phyloP scores from a whole-genome alignment of 2,797 vertebrate genomes.

The Aulostomus chinensis region DNA sequence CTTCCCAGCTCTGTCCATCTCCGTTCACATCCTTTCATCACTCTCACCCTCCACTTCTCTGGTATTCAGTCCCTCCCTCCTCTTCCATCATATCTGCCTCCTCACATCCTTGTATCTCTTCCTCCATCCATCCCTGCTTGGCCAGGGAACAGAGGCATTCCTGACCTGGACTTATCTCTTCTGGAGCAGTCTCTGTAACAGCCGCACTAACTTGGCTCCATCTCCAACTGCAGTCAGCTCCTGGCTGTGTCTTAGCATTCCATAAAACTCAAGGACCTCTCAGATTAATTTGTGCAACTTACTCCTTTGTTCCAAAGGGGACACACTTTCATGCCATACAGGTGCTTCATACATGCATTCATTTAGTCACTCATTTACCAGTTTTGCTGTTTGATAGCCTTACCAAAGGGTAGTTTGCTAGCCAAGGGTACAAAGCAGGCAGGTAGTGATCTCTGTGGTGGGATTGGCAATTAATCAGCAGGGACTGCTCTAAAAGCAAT shows the following conservation, averaged over 20 bases:
- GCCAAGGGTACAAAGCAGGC: no score
- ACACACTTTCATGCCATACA: slow-evolving; percentile 1
- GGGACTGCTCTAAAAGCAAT: no score
- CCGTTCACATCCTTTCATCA: slow-evolving; percentile 26
- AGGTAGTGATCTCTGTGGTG: no score
- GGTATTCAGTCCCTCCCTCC: slow-evolving; percentile 32
- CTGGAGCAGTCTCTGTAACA: slow-evolving; percentile 34
- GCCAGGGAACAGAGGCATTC: slow-evolving; percentile 72
- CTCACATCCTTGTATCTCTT: slow-evolving; percentile 40
- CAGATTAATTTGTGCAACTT: slow-evolving; percentile 40
- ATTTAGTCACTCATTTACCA: slow-evolving; percentile 11
- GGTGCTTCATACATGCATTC: background rate
- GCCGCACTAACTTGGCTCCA: slow-evolving; percentile 14
- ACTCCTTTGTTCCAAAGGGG: slow-evolving; percentile 26
- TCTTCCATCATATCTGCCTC: slow-evolving; percentile 20
- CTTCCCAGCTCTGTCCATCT: background rate
- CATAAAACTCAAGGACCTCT: slow-evolving; percentile 34
- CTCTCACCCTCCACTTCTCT: slow-evolving; percentile 10
- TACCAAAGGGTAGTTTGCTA: no score
- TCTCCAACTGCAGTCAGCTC: slow-evolving; percentile 50
- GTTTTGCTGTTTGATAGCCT: background rate
- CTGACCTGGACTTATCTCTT: slow-evolving; percentile 68
- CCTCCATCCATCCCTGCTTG: slow-evolving; percentile 46
- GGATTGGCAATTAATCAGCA: no score
- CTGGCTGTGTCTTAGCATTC: slow-evolving; percentile 44